Percentiles rank a stretch among this genome's conserved stretches.
Evolutionary conservation across 2,113 vertebrate genomes (phyloP).

Genomic region (Halichoeres trimaculatus): DNA sequence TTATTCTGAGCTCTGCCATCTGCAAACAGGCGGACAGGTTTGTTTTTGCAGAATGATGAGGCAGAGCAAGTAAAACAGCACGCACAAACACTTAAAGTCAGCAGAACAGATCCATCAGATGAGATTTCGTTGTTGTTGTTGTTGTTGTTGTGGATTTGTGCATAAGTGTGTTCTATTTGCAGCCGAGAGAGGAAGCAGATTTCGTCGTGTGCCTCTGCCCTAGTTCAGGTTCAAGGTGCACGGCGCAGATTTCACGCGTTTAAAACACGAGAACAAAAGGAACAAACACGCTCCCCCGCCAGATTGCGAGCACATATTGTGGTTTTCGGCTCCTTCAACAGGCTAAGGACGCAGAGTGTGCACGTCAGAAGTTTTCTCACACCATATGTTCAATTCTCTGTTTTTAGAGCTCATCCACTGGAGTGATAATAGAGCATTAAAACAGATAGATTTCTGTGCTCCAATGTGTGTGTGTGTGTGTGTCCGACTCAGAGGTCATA

Average conservation of each 20-base stretch:
- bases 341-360: neutral
- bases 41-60: slow-evolving; percentile 54
- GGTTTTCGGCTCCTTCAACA: neutral
- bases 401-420: neutral
- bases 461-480: neutral
- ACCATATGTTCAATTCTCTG: neutral
- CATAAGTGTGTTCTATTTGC: neutral
- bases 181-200: neutral
- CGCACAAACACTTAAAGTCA: slow-evolving; percentile 50
- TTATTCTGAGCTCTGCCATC: slow-evolving; percentile 66
- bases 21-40: slow-evolving; percentile 69
- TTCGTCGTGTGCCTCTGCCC: neutral
- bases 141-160: neutral
- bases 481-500: slow-evolving; percentile 70
- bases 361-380: neutral
- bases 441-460: neutral
- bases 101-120: slow-evolving; percentile 36
- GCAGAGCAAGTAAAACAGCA: slow-evolving; percentile 36
- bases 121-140: slow-evolving; percentile 15
- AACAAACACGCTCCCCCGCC: neutral
- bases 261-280: neutral
- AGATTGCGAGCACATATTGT: slow-evolving; percentile 1
- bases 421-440: too few relatives aligned
- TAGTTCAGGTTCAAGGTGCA: neutral
- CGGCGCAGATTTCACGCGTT: neutral